Evolutionary conservation across 2,888 invertebrate species (phyloP).

Genomic region (Copidosoma aretas): DNA sequence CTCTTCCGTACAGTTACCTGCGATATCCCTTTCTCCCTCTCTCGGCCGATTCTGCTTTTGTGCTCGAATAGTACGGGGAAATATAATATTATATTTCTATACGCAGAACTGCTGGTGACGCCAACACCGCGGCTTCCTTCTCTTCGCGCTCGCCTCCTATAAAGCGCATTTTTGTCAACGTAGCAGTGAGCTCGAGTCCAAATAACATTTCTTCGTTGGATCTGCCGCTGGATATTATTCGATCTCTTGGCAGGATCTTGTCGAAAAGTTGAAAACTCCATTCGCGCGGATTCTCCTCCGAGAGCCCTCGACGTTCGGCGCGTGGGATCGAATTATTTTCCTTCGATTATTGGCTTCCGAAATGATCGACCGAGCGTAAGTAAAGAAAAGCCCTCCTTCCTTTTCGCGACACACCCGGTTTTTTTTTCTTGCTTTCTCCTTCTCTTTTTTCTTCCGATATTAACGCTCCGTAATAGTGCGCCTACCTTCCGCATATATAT

Average conservation of each 20-base stretch:
- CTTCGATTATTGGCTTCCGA: slow-evolving; percentile 28
- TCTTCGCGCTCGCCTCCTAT: too few species aligned
- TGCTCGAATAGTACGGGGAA: too few species aligned
- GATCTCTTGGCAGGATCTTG: too few species aligned
- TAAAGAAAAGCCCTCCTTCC: slow-evolving; percentile 14
- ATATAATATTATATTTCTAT: too few species aligned
- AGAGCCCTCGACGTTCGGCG: slow-evolving; percentile 5
- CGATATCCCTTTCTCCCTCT: background rate
- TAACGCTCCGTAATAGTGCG: background rate
- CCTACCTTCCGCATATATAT: background rate
- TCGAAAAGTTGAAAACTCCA: too few species aligned
- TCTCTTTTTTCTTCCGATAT: background rate
- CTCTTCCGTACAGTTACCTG: background rate
- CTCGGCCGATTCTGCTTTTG: background rate
- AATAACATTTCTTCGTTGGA: background rate
- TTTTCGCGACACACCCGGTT: too few species aligned
- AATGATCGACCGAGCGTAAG: slow-evolving; percentile 9
- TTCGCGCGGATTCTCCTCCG: slow-evolving; percentile 1
- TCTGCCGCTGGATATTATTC: too few species aligned
- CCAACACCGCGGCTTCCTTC: too few species aligned
- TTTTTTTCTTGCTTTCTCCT: background rate
- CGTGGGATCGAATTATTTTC: slow-evolving; percentile 15
- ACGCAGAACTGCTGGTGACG: too few species aligned
- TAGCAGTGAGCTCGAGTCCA: too few species aligned
- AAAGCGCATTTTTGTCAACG: too few species aligned